Evolutionary conservation across 2,797 vertebrate species (phyloP), one percentile per base, ranked within the genome.

Genomic region (Coregonus ussuriensis): DNA sequence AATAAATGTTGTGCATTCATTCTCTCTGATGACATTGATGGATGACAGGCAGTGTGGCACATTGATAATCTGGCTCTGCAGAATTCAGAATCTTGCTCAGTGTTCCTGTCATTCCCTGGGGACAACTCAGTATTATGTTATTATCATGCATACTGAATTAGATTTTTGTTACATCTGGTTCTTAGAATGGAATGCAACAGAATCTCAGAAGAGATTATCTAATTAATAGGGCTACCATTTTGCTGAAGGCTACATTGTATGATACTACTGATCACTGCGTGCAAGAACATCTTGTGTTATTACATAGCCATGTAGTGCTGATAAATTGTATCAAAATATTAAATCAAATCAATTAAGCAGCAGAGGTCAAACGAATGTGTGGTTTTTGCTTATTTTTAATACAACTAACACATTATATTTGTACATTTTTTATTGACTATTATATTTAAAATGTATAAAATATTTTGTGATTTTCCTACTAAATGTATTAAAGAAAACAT

Each of bases 111-210:
- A 78, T 79, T 85, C 76, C 16, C 77, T 41, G 35, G 18, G 66
- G 25, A 33, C 11, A 21, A 15, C 35, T 71, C 47, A 14, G 67
- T 76, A 78, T 76, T 77, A 75, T 74, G 63, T 25, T 25, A 25
- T 25, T 25, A 82, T 83, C 75, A 69, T 47, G 62, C 52, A 74
- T 84, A 80, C 84, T 79, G 4, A 82, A 80, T 84, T 79, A 1
- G 81, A 86, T 82, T 74, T 52, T 62, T 67, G 52, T 84, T 79
- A 52, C 85, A 86, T 83, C 81, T 88, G 89, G 83, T 84, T 87
- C 80, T 78, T 74, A 31, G 73, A 63, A 47, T 33, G 47, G 75
- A 81, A 83, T 62, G 65, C 29, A 77, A 74, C 70, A 15, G 1
- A 21, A 67, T 75, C 77, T 85, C 74, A 53, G 37, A 84, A 74